These are phyloP conservation scores for Aporophyla lueneburgensis DNA, from an alignment of 2,888 invertebrate genomes.

Conservation along the genomic window DNA sequence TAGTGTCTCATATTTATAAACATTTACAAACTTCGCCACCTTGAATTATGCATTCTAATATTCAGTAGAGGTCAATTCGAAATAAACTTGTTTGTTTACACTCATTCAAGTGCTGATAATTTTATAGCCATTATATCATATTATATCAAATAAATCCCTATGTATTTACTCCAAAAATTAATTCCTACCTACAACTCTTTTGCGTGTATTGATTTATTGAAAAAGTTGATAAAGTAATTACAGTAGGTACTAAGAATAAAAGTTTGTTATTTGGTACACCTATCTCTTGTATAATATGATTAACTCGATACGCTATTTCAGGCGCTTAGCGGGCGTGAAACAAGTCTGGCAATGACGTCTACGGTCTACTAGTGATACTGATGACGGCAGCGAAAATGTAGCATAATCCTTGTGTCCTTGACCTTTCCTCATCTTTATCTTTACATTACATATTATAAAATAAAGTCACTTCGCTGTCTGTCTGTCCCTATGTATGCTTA, in stretches of 20 bases:
- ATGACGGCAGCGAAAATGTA: conserved; percentile 14
- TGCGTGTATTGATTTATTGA: conserved; percentile 26
- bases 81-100: conserved; percentile 26
- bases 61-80: conserved; percentile 42
- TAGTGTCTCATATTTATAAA: background rate
- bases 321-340: conserved; percentile 12
- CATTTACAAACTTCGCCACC: conserved; percentile 12
- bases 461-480: too few relatives aligned
- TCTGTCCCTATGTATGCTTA: too few relatives aligned
- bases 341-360: conserved; percentile 34
- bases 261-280: background rate
- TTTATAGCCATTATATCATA: conserved; percentile 1
- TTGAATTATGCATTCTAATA: conserved; percentile 46
- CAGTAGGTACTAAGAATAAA: too few relatives aligned
- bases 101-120: background rate
- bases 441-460: too few relatives aligned
- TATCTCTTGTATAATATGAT: conserved; percentile 19
- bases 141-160: background rate
- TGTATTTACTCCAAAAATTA: background rate
- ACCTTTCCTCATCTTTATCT: conserved; percentile 12
- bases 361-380: background rate
- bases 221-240: background rate
- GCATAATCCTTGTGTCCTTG: conserved; percentile 19
- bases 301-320: conserved; percentile 31
- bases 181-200: background rate